A percentile compares a stretch with the other conserved stretches of the same genome.
Evolutionary conservation across 2,113 vertebrate species (phyloP).

Genomic region (Festucalex cinctus): DNA sequence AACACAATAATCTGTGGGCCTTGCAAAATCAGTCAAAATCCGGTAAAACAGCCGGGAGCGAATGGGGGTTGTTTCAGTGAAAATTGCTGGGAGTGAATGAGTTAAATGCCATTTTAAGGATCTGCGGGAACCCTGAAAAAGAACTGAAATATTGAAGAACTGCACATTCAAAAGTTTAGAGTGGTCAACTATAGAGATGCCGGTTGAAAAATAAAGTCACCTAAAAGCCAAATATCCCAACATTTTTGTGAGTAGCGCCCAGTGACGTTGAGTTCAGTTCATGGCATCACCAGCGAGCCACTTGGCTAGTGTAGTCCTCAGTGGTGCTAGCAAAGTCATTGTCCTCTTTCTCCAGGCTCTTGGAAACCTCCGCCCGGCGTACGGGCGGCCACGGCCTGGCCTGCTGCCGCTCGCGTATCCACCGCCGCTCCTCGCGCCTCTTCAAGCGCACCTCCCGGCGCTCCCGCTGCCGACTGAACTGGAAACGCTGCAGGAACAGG

Average conservation of each 20-base stretch:
- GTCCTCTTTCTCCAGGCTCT: conserved; percentile 58
- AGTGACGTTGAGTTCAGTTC: not conserved
- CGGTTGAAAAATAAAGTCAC: not conserved
- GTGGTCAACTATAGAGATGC: too few relatives aligned
- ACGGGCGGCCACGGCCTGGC: conserved; percentile 69
- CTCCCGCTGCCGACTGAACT: conserved; percentile 86
- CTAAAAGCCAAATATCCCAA: not conserved
- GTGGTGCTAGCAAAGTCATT: conserved; percentile 72
- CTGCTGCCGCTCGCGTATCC: conserved; percentile 77
- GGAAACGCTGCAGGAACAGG: conserved; percentile 93
- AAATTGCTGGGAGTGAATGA: too few relatives aligned
- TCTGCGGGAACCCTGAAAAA: too few relatives aligned
- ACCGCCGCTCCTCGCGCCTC: conserved; percentile 81
- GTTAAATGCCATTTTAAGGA: too few relatives aligned
- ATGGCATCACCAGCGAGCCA: conserved; percentile 85
- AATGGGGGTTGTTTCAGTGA: too few relatives aligned
- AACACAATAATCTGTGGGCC: too few relatives aligned
- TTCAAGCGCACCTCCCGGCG: conserved; percentile 83
- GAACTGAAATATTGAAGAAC: too few relatives aligned
- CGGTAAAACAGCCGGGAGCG: too few relatives aligned
- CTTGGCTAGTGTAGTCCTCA: conserved; percentile 95
- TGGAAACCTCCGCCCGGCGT: conserved; percentile 39
- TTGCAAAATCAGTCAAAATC: too few relatives aligned
- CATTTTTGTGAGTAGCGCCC: not conserved
- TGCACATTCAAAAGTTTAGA: too few relatives aligned